Evolutionary conservation across 2,797 vertebrate species (phyloP).

Genomic region (Lemur catta): DNA sequence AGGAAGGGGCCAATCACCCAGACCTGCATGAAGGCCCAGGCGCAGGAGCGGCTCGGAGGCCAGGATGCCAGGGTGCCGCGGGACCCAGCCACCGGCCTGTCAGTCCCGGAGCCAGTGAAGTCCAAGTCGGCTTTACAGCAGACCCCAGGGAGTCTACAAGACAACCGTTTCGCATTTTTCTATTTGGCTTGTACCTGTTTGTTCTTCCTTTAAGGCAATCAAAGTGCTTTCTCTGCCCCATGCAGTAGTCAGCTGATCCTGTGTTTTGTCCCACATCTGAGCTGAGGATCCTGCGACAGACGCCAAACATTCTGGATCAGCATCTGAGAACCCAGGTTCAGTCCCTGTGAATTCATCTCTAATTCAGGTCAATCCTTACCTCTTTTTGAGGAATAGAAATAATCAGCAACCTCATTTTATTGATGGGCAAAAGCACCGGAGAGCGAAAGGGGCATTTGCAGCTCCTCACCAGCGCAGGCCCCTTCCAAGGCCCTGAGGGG

Average conservation of each 20-base stretch:
- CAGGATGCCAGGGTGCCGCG: neutral
- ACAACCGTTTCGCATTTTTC: neutral
- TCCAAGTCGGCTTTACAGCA: neutral
- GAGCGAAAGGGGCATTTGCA: neutral
- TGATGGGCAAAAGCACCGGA: neutral
- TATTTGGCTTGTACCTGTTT: slow-evolving; percentile 11
- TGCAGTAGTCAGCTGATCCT: neutral
- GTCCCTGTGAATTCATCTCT: neutral
- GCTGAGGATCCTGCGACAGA: neutral
- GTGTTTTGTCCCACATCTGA: neutral
- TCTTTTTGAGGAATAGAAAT: neutral
- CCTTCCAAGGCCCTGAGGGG: neutral
- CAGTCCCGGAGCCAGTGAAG: neutral
- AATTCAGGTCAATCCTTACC: neutral
- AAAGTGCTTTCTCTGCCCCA: neutral
- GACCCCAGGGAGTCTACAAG: neutral
- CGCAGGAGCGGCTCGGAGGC: neutral
- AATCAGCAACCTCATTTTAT: neutral
- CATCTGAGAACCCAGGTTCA: neutral
- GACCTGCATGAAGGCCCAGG: neutral
- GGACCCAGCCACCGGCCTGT: slow-evolving; percentile 34
- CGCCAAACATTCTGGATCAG: neutral
- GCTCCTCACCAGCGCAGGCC: neutral
- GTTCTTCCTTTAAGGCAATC: neutral
- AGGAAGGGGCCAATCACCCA: neutral